Conservation (phyloP, 1,140 invertebrate species). For the Plectrocnemia conspersa region DNA sequence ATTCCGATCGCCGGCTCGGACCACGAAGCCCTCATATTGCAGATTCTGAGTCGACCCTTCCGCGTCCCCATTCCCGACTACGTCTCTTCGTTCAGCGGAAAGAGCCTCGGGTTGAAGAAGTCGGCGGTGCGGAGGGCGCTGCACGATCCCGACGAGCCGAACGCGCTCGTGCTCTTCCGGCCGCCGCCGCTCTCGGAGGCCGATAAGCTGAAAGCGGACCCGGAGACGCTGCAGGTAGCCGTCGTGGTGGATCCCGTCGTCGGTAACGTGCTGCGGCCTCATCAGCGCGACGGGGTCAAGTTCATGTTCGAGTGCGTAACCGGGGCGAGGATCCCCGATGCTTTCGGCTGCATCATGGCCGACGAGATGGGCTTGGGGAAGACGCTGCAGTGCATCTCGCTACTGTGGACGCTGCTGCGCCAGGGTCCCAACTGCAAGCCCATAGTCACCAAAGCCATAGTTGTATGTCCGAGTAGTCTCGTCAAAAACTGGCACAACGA, state of each 20-base stretch:
- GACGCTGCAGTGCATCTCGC: constrained; percentile 95
- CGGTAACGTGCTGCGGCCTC: constrained; percentile 86
- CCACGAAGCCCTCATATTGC: constrained; percentile 65
- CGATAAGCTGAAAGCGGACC: constrained; percentile 71
- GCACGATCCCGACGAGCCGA: constrained; percentile 91
- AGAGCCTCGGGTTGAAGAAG: constrained; percentile 53
- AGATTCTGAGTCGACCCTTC: constrained; percentile 85
- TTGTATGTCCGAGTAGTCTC: constrained; percentile 94
- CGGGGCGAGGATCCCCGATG: constrained; percentile 80
- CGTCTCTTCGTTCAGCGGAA: constrained; percentile 63
- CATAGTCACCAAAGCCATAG: constrained; percentile 85
- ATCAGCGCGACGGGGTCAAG: constrained; percentile 98
- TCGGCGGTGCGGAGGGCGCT: constrained; percentile 60
- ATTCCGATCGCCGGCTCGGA: constrained; percentile 47
- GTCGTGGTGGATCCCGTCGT: constrained; percentile 93
- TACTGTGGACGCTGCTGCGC: constrained; percentile 90
- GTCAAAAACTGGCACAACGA: constrained; percentile 99
- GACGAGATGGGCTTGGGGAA: constrained; percentile 98
- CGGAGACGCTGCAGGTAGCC: constrained; percentile 69
- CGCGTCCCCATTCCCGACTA: constrained; percentile 94
- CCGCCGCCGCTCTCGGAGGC: constrained; percentile 77
- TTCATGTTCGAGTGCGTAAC: constrained; percentile 99
- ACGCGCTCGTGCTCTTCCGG: constrained; percentile 84
- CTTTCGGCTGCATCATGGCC: constrained; percentile 96
- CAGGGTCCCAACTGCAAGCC: constrained; percentile 83